Evolutionary conservation across 2,888 invertebrate species (phyloP), one percentile per base, ranked within the genome.

Genomic region (Lathronympha strigana): DNA sequence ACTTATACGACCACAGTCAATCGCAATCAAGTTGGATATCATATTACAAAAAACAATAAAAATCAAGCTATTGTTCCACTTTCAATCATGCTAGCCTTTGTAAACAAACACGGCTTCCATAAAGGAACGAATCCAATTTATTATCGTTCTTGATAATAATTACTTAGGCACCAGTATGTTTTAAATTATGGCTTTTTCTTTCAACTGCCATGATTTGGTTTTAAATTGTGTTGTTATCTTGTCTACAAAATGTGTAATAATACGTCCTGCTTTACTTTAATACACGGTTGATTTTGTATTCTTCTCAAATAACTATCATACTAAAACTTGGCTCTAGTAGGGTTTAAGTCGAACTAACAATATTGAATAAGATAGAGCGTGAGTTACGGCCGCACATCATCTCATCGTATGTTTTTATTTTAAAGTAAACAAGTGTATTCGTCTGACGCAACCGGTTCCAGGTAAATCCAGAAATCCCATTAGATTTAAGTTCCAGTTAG

Each of bases 341-440:
- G 2, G 19, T 1, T 21, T 21, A 33, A 11, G 21, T 33, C 13
- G 36, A 9, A 19, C 8, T 21, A 21, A 21, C 8, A n/a, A n/a
- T n/a, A n/a, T n/a, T n/a, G n/a, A n/a, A n/a, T n/a, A n/a, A n/a
- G n/a, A 2, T 53, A 33, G 51, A 33, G 13, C 17, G 17, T 4
- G 49, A 49, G 9, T 11, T 50, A 5, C 31, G 17, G 6, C 11
- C 31, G 17, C 19, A 21, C 21, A 15, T 28, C 17, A 31, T 31
- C 31, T 13, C 17, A 50, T 31, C 17, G 9, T 38, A 23, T 15
- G 55, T 43, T 57, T 53, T 53, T 61, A 61, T 53, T 45, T 53
- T 4, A 43, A 45, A 33, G 61, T 61, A 61, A 61, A 61, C 45
- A 61, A 53, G 36, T 45, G 15, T 31, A 33, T 49, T 19, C 38